Base-by-base conservation (phyloP, 2,113 vertebrate species). In the Rhipidura dahli region DNA sequence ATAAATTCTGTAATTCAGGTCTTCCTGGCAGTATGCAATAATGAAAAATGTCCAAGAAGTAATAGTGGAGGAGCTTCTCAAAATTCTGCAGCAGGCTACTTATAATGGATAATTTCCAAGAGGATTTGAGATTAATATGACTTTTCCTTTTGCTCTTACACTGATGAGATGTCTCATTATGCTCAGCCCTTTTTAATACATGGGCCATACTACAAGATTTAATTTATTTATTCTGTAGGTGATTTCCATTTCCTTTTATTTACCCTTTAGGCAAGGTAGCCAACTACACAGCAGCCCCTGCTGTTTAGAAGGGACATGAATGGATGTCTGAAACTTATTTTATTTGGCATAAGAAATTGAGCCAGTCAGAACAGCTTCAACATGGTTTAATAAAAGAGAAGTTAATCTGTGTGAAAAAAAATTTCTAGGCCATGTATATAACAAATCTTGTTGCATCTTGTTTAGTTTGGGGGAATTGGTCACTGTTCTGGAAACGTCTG, bases 151-250 rank as follows among this genome's bases (percentile, higher is more conserved):
- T 90, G 31, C 30, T 94, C 70, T 82, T 91, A 86, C 45, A 31
- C 66, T 93, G 90, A 93, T 66, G 90, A 95, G 56, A 94, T 93
- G 85, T 93, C 90, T 96, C 92, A 94, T 96, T 94, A 92, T 81
- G 47, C 79, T 96, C 66, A 87, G 68, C 68, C 60, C 83, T 88
- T 83, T 85, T 57, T 95, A 92, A 95, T 93, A 53, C 89, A 70
- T 35, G 20, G 87, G 27, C 70, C 45, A 83, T 73, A 65, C 57
- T 80, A 73, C 57, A 90, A 73, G 63, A 70, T 95, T 72, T 93
- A 72, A 94, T 95, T 94, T 95, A 94, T 93, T 95, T 96, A 89
- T 95, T 93, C 63, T 90, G 57, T 54, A 73, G 59, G 63, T 87
- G 66, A 87, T 93, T 93, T 96, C 84, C 84, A 90, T 91, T 90